Base-by-base conservation (phyloP, 2,888 invertebrate genomes). In the Eumerus sabulonum region DNA sequence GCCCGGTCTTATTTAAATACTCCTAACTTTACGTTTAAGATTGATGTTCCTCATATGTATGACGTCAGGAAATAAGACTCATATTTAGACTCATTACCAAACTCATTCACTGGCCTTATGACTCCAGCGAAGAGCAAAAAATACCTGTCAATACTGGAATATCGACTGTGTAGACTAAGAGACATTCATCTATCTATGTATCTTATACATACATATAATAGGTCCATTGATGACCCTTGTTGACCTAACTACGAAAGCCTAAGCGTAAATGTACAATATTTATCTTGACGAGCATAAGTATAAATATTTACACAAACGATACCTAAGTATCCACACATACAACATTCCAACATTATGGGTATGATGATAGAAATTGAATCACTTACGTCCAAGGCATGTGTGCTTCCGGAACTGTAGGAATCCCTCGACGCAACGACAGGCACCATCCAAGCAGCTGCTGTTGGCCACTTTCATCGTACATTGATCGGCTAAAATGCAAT, bases 361-460 rank as follows among this genome's bases (percentile, higher is more conserved):
- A 67, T 48, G 67, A 73, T 70, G 42, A 68, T 73, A 79, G 50
- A 64, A 79, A 79, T 79, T 79, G 79, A 79, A 70, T 79, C 64
- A 94, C 96, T 95, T 92, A 97, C 97, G 96, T 87, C 94, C 93
- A 64, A 97, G 92, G 87, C 97, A 97, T 45, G 96, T 96, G 88
- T 97, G 96, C 86, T 95, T 94, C 86, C 96, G 92, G 90, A 95
- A 96, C 88, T 96, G 95, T 81, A 96, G 91, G 89, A 93, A 95
- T 83, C 95, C 95, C 84, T 94, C 93, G 71, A 93, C 93, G 89
- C 97, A 97, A 47, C 94, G 93, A 86, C 97, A 97, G 53, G 93
- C 93, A 40, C 95, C 95, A 71, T 95, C 94, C 84, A 94, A 90
- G 85, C 97, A 97, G 82, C 93, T 93, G 87, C 96, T 96, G 90